These are phyloP conservation scores for Belgica antarctica DNA, from an alignment of 2,888 invertebrate species.

Conservation along the genomic window DNA sequence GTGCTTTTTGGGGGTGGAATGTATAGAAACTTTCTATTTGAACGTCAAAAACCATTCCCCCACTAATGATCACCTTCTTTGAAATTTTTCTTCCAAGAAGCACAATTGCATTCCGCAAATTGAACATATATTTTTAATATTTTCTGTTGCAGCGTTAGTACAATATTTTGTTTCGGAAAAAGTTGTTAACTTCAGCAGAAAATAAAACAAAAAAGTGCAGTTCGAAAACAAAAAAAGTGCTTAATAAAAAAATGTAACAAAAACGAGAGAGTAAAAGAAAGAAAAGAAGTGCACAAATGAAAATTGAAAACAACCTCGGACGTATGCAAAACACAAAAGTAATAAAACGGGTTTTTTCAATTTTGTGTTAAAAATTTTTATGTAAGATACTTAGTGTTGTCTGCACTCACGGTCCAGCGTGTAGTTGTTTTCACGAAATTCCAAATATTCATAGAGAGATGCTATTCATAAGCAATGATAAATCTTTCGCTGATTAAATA, in stretches of 20 bases:
- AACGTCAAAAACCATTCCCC: too few relatives aligned
- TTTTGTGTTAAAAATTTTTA: not conserved
- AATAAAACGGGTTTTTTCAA: conserved; percentile 5
- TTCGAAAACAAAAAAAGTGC: conserved; percentile 4
- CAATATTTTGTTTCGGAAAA: not conserved
- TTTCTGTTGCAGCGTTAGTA: too few relatives aligned
- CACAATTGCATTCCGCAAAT: not conserved
- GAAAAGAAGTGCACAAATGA: conserved; percentile 2
- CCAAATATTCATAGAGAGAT: conserved; percentile 11
- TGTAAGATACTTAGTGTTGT: conserved; percentile 11
- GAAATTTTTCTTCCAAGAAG: conserved; percentile 3
- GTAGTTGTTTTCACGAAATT: not conserved
- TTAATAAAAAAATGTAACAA: not conserved
- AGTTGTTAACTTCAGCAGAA: conserved; percentile 7
- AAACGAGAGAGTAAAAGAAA: conserved; percentile 13
- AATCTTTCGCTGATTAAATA: conserved; percentile 9
- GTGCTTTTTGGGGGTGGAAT: too few relatives aligned
- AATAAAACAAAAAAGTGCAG: conserved; percentile 4
- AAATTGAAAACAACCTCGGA: conserved; percentile 10
- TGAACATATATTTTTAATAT: not conserved
- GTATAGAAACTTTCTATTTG: too few relatives aligned
- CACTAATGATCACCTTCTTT: too few relatives aligned
- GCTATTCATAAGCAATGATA: conserved; percentile 1
- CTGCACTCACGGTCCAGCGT: not conserved
- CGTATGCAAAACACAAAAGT: conserved; percentile 15